Evolutionary conservation across 1,140 invertebrate species (phyloP).

Genomic region (Platyscapa corneri): DNA sequence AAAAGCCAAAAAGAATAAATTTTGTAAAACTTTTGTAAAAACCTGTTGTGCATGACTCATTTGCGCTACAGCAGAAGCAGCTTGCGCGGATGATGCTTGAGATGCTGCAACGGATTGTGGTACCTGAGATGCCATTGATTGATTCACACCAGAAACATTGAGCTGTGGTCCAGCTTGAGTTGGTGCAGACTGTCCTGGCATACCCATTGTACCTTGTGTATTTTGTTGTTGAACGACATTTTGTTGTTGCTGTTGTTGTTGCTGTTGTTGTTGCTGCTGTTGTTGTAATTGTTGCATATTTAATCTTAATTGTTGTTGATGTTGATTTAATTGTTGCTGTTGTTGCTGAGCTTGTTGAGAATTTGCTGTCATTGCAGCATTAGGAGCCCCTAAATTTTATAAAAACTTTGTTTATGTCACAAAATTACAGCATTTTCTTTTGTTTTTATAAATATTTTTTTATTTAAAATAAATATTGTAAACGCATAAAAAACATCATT

Average conservation of each 20-base stretch:
- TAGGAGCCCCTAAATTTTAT: constrained; percentile 58
- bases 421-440: too few relatives aligned
- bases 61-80: constrained; percentile 63
- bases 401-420: constrained; percentile 16
- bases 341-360: constrained; percentile 69
- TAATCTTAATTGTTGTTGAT: constrained; percentile 68
- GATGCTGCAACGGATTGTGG: constrained; percentile 66
- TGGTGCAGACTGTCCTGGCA: constrained; percentile 61
- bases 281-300: constrained; percentile 59
- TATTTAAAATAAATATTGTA: too few relatives aligned
- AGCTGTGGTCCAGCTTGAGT: constrained; percentile 64
- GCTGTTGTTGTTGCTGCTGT: constrained; percentile 72
- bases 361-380: constrained; percentile 68
- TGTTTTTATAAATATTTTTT: too few relatives aligned
- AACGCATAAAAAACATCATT: too few relatives aligned
- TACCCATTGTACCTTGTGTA: constrained; percentile 69
- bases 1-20: too few relatives aligned
- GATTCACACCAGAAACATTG: constrained; percentile 65
- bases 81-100: constrained; percentile 59
- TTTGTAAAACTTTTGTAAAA: constrained; percentile 25
- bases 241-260: constrained; percentile 66
- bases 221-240: constrained; percentile 65
- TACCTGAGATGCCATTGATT: constrained; percentile 66
- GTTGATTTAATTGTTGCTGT: constrained; percentile 67
- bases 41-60: constrained; percentile 65